Evolutionary conservation across 2,113 vertebrate genomes (phyloP), one percentile per base, ranked within the genome.

Genomic region (Nibea coibor): DNA sequence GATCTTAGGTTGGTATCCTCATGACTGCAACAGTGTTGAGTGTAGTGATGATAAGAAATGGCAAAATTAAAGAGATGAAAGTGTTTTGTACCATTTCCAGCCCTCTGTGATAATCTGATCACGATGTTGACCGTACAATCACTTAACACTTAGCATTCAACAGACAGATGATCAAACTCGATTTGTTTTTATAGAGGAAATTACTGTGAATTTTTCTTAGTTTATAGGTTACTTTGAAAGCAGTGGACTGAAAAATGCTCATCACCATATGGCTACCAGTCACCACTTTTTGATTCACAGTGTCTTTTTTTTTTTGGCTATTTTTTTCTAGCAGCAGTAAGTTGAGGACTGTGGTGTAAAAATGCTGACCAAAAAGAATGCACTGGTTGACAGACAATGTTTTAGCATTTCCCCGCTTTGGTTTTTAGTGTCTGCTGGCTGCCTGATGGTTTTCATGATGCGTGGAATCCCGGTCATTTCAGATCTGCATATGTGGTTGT

Each of bases 41-140:
- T 59, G 62, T 3, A 7, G 68, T 48, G 86, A 89, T 83, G 83
- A 86, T 85, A 68, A 76, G 82, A 75, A 83, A 86, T 73, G 19
- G 58, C 10, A 5, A 93, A 95, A 95, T 90, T 72, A 47, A 72
- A 75, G 93, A 94, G 93, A 96, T 96, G 94, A 97, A 96, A 97
- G 95, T 91, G 88, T 91, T 93, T 91, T 90, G 94, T 91, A 91
- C 93, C 92, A 88, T 90, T 94, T 93, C 91, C 84, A 95, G 94
- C 96, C 94, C 93, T 93, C 94, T 93, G 93, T 92, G 79, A 87
- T 96, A 96, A 97, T 96, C 92, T 87, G 93, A 95, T 94, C 95
- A 94, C 92, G 90, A 94, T 95, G 94, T 75, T 75, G 78, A 50
- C 81, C 11, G 26, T 53, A 66, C 47, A 72, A 47, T 59, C 80